phyloP scores from a whole-genome alignment of 2,797 vertebrate species.

The Dermochelys coriacea region DNA sequence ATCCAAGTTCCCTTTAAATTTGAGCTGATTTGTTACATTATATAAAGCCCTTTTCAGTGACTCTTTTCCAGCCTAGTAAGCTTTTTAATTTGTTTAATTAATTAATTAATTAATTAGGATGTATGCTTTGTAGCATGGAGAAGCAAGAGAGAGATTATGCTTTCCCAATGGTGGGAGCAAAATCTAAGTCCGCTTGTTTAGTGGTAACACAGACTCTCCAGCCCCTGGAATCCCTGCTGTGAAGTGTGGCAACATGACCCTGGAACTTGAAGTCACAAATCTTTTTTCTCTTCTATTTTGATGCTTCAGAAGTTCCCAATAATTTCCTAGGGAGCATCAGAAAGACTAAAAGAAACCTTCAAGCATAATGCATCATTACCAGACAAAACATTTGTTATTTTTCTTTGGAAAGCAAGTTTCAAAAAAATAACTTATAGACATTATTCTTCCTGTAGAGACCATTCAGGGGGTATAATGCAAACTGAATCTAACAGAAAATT shows the following conservation, averaged over 20 bases:
- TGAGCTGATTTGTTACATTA: neutral
- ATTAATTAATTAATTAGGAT: neutral
- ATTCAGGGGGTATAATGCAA: conserved; percentile 62
- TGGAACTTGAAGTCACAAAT: neutral
- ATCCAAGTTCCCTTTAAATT: neutral
- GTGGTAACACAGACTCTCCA: accelerated
- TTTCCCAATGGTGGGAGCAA: neutral
- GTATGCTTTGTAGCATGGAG: neutral
- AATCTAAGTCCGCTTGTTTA: neutral
- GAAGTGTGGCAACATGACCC: neutral
- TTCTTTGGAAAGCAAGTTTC: conserved; percentile 60
- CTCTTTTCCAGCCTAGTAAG: neutral
- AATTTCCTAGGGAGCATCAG: neutral
- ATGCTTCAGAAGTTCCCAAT: neutral
- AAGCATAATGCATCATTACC: neutral
- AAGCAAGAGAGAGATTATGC: neutral
- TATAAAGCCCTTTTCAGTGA: neutral
- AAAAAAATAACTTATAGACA: conserved; percentile 60
- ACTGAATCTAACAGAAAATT: conserved; percentile 67
- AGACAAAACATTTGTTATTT: neutral
- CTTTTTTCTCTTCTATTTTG: neutral
- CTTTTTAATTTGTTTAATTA: neutral
- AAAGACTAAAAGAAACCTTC: conserved; percentile 9
- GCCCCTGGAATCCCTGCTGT: neutral
- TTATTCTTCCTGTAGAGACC: conserved; percentile 51